These are phyloP conservation scores for Drosophila pallidifrons DNA, from an alignment of 1,140 invertebrate genomes.

Conservation along the genomic window DNA sequence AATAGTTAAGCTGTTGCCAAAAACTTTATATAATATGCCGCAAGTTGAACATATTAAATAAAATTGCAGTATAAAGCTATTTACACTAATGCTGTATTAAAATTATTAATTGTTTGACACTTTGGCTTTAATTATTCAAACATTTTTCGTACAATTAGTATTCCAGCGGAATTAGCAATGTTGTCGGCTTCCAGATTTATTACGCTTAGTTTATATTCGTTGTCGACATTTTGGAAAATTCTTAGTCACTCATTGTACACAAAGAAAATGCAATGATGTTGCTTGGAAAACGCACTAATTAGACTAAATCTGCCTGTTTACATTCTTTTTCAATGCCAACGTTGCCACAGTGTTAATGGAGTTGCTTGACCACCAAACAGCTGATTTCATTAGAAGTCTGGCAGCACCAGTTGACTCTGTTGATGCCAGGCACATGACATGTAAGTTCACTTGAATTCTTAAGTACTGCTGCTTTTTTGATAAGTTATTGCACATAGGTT, in stretches of 20 bases:
- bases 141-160: slow-evolving; percentile 20
- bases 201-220: neutral
- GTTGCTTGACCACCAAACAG: slow-evolving; percentile 16
- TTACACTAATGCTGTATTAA: neutral
- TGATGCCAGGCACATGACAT: neutral
- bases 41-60: neutral
- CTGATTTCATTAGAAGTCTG: slow-evolving; percentile 15
- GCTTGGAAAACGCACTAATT: slow-evolving; percentile 14
- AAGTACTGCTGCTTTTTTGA: too few relatives aligned
- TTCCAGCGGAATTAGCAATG: slow-evolving; percentile 4
- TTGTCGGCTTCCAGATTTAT: neutral
- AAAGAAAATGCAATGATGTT: neutral
- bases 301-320: slow-evolving; percentile 39
- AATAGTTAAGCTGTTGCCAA: slow-evolving; percentile 46
- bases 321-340: slow-evolving; percentile 28
- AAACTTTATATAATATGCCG: slow-evolving; percentile 35
- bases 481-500: too few relatives aligned
- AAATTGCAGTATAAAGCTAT: neutral
- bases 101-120: neutral
- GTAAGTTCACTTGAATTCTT: too few relatives aligned
- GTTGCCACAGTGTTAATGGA: slow-evolving; percentile 22
- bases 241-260: slow-evolving; percentile 4
- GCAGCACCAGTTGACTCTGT: neutral
- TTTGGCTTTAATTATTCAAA: slow-evolving; percentile 24
- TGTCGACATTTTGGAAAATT: slow-evolving; percentile 13